Base-by-base conservation (phyloP, 1,140 invertebrate species). In the Drepana arcuata region DNA sequence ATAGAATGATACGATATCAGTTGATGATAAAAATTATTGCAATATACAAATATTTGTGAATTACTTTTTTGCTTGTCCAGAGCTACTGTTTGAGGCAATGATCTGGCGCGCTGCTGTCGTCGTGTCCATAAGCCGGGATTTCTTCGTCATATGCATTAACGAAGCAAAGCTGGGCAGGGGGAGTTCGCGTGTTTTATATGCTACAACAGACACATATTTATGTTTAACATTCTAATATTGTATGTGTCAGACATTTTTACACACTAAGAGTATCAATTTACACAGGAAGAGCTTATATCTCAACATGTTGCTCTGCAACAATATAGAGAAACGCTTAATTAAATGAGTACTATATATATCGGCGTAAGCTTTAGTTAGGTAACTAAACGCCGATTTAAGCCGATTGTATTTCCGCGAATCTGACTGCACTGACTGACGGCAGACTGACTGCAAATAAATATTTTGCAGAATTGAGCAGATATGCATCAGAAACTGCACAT, bases 101-200 rank as follows among this genome's bases (percentile, higher is more conserved):
- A 89, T 85, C 62, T 88, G 87, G 14, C 89, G 82, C n/a, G 87
- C 88, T 11, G 84, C 73, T 26, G 85, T 83, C 0, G 89, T 90
- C 2, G 85, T 86, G 45, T 88, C 84, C 69, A 90, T 89, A 14
- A 91, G 48, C 2, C 85, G 75, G 41, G 87, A 83, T 38, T 83
- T 86, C 34, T 87, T 73, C 51, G 88, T 89, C 34, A 87, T 64
- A 50, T 80, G 74, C 30, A 91, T 56, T 45, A 91, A 82, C 16
- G 51, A 56, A 5, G 68, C 70, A 34, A 67, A 36, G 32, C 38
- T 60, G 18, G 72, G 68, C 13, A 74, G 53, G 48, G 64, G 38
- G 0, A 80, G 46, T 32, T 80, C 70, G 49, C 64, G 58, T 4
- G 45, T 68, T 56, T 63, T 66, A 30, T 64, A 64, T 23, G 58